Evolutionary conservation across 2,113 vertebrate species (phyloP), one percentile per base, ranked within the genome.

Genomic region (Amphiprion ocellaris): DNA sequence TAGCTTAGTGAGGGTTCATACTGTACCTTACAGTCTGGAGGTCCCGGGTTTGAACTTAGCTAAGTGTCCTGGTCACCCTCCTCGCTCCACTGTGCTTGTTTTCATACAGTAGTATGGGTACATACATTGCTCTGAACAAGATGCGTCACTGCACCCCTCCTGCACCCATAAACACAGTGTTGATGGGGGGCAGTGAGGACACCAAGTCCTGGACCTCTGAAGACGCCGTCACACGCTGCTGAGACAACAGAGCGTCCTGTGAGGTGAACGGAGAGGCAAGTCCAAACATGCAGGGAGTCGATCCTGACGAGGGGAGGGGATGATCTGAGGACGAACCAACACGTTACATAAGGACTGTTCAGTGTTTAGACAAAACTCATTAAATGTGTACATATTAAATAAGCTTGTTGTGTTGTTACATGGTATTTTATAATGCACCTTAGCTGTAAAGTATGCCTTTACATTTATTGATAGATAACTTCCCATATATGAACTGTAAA

Each of bases 81-180:
- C 28, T 30, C 28, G 28, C 28, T 30, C 30, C 30, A 30, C 30
- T 5, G 30, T 30, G 30, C 30, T 30, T 30, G 30, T 5, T 30
- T 30, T 39, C 23, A 53, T 16, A 37, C 2, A 23, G 9, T 2
- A 6, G 60, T 4, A 15, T 12, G 2, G 41, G 41, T 44, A 44
- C 41, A 14, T 44, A 44, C 41, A 15, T 44, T 44, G 41, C 12
- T 50, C 19, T 19, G 49, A n/a, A 52, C 4, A 4, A 21, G 16
- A 3, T 33, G 41, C 4, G 62, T 96, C 87, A 97, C n/a, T 96
- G 95, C 39, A 96, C 95, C 56, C 96, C 96, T 61, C 96, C 92
- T 28, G 96, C 55, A 2, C 97, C 98, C 98, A 99, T 97, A 87
- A 99, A 99, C 78, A 99, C 98, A 0, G 98, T 99, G 79, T 99